phyloP scores from a whole-genome alignment of 1,140 invertebrate genomes.

The Papilio dardanus region DNA sequence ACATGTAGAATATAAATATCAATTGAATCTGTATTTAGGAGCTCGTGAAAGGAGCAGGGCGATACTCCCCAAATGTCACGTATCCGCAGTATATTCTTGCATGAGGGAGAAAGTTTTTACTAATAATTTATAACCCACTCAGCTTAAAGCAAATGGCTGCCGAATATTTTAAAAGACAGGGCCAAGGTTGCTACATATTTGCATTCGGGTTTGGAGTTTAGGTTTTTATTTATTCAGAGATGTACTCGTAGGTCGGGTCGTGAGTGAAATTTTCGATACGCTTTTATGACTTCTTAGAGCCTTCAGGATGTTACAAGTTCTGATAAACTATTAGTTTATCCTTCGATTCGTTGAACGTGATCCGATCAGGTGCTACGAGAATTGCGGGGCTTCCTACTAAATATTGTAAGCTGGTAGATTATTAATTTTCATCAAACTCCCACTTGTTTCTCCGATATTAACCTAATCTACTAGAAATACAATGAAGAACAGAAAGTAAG shows the following conservation, averaged over 20 bases:
- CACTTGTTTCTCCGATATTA: not conserved
- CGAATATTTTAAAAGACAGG: constrained; percentile 45
- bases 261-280: constrained; percentile 35
- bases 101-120: constrained; percentile 37
- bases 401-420: not conserved
- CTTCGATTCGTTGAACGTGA: constrained; percentile 5
- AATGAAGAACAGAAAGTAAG: not conserved
- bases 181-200: constrained; percentile 25
- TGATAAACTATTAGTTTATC: constrained; percentile 18
- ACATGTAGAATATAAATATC: constrained; percentile 34
- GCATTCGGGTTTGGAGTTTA: not conserved
- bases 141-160: constrained; percentile 41
- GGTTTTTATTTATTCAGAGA: constrained; percentile 39
- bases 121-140: constrained; percentile 49
- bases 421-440: not conserved
- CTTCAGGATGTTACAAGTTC: not conserved
- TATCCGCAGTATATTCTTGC: constrained; percentile 32
- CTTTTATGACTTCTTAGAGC: constrained; percentile 29
- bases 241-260: constrained; percentile 2
- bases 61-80: constrained; percentile 18
- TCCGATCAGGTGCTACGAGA: not conserved
- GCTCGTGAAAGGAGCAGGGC: constrained; percentile 1
- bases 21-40: constrained; percentile 36
- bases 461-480: too few species aligned
- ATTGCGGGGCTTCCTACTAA: not conserved